Base-by-base conservation (phyloP, 2,888 invertebrate genomes). In the Trypoxylon attenuatum region DNA sequence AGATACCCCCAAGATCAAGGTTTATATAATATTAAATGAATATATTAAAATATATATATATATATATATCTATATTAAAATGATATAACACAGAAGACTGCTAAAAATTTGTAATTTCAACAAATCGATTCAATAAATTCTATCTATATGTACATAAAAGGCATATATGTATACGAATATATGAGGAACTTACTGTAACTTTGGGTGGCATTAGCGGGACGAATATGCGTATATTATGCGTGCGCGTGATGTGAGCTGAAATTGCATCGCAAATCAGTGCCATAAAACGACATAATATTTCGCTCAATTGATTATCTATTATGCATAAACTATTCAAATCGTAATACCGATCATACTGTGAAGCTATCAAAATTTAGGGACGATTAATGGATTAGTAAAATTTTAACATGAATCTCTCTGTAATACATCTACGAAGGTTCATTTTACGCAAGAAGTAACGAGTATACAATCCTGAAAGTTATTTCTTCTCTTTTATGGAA, bases 391-490 rank as follows among this genome's bases (percentile, higher is more conserved):
- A 13, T 33, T 46, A 50, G 16, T 38, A 49, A 25, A 38, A 5
- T 29, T 38, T 46, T 39, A 45, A 23, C 58, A 53, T 19, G 25
- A n/a, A 23, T 50, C 42, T 27, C 18, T 55, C 57, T 54, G 41
- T 22, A 57, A 53, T 69, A 13, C 53, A 56, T 42, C 53, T 69
- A 61, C 13, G 45, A 49, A 51, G 19, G 46, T 63, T 61, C 41
- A 15, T 38, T 61, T 64, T 69, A 73, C 68, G 60, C 51, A 55
- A 72, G 52, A 72, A 55, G 53, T 61, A 56, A 72, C 49, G 55
- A 65, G 64, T 72, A 65, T 50, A 72, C 73, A 73, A 72, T 18
- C 59, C 15, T 45, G 29, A 21, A 61, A 58, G 52, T 46, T 27
- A 47, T 58, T 25, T 46, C 56, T 60, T 49, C 22, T n/a, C 18